Percentiles rank a stretch among this genome's conserved stretches.
Evolutionary conservation across 2,888 invertebrate species (phyloP).

Genomic region (Mesorhabditis spiculigera): DNA sequence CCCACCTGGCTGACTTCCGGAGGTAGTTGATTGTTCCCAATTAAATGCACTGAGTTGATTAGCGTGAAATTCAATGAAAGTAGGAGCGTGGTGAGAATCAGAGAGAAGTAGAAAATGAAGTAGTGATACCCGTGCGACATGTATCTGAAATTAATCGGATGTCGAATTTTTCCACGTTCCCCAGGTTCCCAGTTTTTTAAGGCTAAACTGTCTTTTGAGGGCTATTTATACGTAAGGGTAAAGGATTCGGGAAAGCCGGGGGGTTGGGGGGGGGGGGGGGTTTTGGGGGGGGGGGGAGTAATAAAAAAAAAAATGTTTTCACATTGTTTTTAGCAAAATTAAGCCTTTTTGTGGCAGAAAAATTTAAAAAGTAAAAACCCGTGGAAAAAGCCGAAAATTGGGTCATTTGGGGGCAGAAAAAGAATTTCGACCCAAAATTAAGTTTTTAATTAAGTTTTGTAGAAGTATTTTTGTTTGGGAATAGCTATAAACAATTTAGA

Average conservation of each 20-base stretch:
- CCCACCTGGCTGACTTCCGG: constrained; percentile 50
- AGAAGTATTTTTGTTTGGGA: no score
- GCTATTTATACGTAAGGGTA: constrained; percentile 13
- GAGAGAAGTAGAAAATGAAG: constrained; percentile 40
- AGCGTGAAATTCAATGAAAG: constrained; percentile 44
- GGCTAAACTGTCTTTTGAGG: no score
- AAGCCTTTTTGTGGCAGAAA: constrained; percentile 58
- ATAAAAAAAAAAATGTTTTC: no score
- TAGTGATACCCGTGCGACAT: constrained; percentile 49
- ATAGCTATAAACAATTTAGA: no score
- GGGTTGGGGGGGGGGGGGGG: constrained; percentile 29
- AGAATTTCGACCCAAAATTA: no score
- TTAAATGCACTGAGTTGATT: constrained; percentile 47
- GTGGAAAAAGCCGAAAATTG: background rate
- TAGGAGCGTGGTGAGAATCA: constrained; percentile 25
- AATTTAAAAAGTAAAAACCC: constrained; percentile 36
- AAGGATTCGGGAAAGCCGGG: constrained; percentile 18
- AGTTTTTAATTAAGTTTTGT: no score
- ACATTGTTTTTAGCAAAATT: no score
- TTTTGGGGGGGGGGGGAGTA: constrained; percentile 42
- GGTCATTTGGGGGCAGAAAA: no score
- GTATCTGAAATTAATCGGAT: constrained; percentile 30
- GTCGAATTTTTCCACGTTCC: background rate
- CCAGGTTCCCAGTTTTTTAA: no score
- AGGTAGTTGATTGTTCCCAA: constrained; percentile 48